These are phyloP conservation scores for Equus quagga DNA, from an alignment of 2,113 vertebrate genomes.

Conservation along the genomic window DNA sequence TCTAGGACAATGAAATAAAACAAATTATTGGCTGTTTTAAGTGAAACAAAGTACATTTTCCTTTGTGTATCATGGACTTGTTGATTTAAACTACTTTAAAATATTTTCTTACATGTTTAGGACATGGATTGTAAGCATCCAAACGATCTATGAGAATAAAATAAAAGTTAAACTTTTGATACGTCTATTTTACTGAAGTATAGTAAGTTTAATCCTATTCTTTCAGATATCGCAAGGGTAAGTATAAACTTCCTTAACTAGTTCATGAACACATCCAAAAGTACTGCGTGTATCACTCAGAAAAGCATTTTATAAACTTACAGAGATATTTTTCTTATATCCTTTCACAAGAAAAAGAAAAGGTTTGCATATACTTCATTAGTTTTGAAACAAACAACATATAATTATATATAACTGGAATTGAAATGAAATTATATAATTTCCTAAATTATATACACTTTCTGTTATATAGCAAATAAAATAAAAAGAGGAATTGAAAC, in stretches of 20 bases:
- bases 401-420: background rate
- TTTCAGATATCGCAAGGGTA: background rate
- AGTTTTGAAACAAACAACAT: background rate
- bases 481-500: background rate
- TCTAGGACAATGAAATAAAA: background rate
- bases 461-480: background rate
- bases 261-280: background rate
- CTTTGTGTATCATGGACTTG: background rate
- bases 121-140: background rate
- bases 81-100: slow-evolving; percentile 13
- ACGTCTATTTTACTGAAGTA: background rate
- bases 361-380: background rate
- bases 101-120: background rate
- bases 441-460: background rate
- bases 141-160: background rate
- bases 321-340: background rate
- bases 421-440: background rate
- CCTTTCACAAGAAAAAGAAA: background rate
- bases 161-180: background rate
- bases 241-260: background rate
- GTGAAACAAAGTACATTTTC: background rate
- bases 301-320: background rate
- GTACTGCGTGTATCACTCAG: background rate
- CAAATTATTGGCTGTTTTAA: background rate
- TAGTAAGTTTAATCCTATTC: background rate